Evolutionary conservation across 2,888 invertebrate species (phyloP), one percentile per base, ranked within the genome.

Genomic region (Odontocolon sp.): DNA sequence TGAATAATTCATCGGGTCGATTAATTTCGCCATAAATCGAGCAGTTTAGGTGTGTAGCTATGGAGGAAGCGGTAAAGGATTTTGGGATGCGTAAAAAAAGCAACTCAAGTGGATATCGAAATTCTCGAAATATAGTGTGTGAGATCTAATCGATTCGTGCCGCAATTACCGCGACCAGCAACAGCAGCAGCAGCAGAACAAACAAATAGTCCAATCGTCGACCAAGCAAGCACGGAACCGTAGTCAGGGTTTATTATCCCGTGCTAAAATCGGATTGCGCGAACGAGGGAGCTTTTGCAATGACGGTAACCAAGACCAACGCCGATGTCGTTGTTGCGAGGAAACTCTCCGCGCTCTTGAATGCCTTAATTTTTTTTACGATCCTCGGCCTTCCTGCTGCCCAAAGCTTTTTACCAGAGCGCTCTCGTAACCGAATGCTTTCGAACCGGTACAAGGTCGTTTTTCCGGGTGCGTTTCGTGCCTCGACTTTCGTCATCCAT

Each of bases 221-320:
- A 57, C n/a, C 52, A 14, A 28, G 16, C 64, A 61, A 52, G 6
- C 21, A 28, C 26, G 11, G 11, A 64, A 45, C 47, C 38, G 56
- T 31, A 56, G 18, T 11, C 5, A 11, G 3, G 18, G 75, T 81
- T 81, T 81, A 66, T 80, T 82, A 61, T 79, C 70, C 36, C 68
- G 33, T 36, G 70, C 79, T 82, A 80, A 82, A 82, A 82, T 40
- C 67, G 73, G 78, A 79, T 54, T 71, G 18, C 16, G 33, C 2
- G 59, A 23, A 18, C 45, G 57, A 2, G 26, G 31, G 33, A 75
- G 63, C 26, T 57, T 59, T 59, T 50, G 42, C 38, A 14, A 42
- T 28, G 23, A 33, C 18, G 11, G 61, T 33, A 61, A 45, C 6
- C 18, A 21, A 61, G 18, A 31, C 5, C 18, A 11, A 40, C 8